Evolutionary conservation across 2,797 vertebrate species (phyloP), one percentile per base, ranked within the genome.

Genomic region (Falco naumanni): DNA sequence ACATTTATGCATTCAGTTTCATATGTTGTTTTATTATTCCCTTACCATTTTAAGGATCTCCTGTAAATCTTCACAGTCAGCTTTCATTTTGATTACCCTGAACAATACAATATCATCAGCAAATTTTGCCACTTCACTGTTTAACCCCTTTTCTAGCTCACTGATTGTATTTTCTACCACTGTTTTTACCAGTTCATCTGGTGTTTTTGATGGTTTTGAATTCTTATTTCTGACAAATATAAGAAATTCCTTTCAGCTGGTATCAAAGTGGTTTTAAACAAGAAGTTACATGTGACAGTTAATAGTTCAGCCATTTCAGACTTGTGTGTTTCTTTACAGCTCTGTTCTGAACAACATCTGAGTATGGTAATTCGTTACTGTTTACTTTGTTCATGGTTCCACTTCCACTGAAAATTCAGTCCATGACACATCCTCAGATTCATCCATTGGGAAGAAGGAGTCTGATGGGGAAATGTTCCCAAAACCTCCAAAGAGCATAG

Each of bases 11-110:
- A 47, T 81, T 74, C 69, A 16, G 29, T 65, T 83, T 91, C 68
- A 61, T 87, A 77, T 11, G 1, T 91, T 81, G 34, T 69, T 94
- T 66, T 72, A 24, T 61, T 83, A 60, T 21, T 78, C 29, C 61
- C 61, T 84, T 50, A 66, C 54, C 50, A 85, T 64, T 39, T n/a
- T 12, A 50, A 76, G 60, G 29, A 63, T 83, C 75, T 89, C 81
- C 59, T 81, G 81, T 24, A 95, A 92, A 80, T 82, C 57, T 87
- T 87, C 82, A 89, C 33, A 90, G 69, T 61, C 79, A 71, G 28
- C 31, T 93, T 85, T 85, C 45, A 39, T 71, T 95, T 89, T 83
- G 41, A 77, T 77, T 80, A 64, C 37, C 45, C 65, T 61, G 60
- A 92, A 77, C 66, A 77, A 47, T 34, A 77, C 9, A 45, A 22